phyloP scores from a whole-genome alignment of 2,113 vertebrate genomes.

The Megaleporinus macrocephalus region DNA sequence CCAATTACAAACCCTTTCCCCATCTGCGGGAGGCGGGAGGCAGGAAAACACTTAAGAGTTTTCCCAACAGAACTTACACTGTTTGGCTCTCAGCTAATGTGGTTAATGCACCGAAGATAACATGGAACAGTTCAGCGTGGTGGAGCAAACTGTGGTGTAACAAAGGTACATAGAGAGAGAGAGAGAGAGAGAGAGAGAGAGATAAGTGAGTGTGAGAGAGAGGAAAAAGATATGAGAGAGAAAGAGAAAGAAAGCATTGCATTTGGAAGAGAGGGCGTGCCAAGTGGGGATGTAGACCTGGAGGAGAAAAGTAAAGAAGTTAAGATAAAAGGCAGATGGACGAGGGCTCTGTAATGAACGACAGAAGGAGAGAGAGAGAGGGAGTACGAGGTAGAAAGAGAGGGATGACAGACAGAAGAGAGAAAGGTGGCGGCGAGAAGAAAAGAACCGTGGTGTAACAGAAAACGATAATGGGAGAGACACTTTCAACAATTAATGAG shows the following conservation, averaged over 20 bases:
- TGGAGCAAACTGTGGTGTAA: no score
- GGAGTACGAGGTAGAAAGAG: conserved; percentile 13
- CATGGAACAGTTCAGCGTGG: neutral
- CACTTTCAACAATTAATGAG: conserved; percentile 56
- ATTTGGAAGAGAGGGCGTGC: conserved; percentile 7
- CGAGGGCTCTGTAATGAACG: neutral
- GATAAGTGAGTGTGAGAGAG: neutral
- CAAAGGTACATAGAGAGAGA: no score
- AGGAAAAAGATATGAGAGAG: neutral
- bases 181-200: neutral
- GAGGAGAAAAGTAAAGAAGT: conserved; percentile 1
- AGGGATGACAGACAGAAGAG: conserved; percentile 19
- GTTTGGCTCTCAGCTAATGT: conserved; percentile 16
- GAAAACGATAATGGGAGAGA: conserved; percentile 37
- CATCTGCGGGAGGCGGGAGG: neutral
- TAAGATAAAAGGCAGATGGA: conserved; percentile 8
- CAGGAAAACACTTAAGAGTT: conserved; percentile 15
- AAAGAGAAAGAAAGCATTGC: neutral
- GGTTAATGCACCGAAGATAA: conserved; percentile 18
- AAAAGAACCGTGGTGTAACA: conserved; percentile 1
- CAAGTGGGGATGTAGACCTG: conserved; percentile 12
- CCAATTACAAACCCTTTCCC: neutral
- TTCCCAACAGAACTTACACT: conserved; percentile 15
- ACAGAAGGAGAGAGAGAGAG: conserved; percentile 28
- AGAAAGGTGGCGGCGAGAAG: conserved; percentile 17